Evolutionary conservation across 2,113 vertebrate genomes (phyloP).

Genomic region (Artemisiospiza belli): DNA sequence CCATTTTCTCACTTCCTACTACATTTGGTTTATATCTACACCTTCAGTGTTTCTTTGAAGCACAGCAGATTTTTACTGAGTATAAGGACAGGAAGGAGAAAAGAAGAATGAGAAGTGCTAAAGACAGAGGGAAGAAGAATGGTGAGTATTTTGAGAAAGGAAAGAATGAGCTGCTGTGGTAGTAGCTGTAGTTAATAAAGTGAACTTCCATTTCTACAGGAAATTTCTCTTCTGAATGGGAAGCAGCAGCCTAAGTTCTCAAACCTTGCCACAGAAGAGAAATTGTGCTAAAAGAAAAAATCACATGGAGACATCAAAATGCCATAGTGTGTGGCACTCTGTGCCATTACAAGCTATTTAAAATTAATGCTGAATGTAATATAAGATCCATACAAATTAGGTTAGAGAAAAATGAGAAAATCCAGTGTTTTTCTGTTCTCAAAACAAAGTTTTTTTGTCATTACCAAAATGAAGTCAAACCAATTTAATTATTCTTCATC

Average conservation of each 20-base stretch:
- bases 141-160: background rate
- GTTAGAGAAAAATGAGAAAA: background rate
- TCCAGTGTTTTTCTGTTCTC: background rate
- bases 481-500: conserved; percentile 11
- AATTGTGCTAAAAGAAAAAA: background rate
- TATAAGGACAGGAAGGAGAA: background rate
- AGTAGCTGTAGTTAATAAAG: background rate
- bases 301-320: background rate
- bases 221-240: background rate
- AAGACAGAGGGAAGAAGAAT: background rate
- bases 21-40: background rate
- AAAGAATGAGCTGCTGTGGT: background rate
- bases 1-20: background rate
- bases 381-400: conserved; percentile 18
- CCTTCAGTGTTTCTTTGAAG: background rate
- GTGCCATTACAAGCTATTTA: background rate
- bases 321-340: background rate
- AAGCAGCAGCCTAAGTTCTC: background rate
- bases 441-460: background rate
- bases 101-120: background rate
- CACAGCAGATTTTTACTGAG: background rate
- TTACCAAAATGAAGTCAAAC: conserved; percentile 36
- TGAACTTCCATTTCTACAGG: background rate
- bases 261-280: background rate
- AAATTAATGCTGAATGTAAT: conserved; percentile 27